Conservation (phyloP, 2,113 vertebrate genomes). For the Ailurus styani region DNA sequence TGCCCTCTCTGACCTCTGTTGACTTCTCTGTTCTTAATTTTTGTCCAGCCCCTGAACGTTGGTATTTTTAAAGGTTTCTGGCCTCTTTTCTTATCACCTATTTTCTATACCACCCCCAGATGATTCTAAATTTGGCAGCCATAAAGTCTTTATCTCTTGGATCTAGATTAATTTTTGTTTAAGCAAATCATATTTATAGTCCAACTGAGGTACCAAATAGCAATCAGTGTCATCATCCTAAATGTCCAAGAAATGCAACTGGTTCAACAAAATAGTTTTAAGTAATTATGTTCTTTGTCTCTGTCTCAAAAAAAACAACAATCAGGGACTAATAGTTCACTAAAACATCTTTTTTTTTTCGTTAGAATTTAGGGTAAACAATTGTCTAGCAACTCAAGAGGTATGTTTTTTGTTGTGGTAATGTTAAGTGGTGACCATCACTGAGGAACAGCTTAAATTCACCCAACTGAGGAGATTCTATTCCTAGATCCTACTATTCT, state of each 20-base stretch:
- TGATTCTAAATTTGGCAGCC: background rate
- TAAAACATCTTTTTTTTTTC: background rate
- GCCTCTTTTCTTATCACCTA: background rate
- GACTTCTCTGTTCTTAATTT: background rate
- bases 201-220: background rate
- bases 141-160: background rate
- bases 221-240: background rate
- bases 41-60: background rate
- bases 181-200: background rate
- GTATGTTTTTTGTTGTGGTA: slow-evolving; percentile 39
- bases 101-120: background rate
- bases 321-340: no score
- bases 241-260: background rate
- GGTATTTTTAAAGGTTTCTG: background rate
- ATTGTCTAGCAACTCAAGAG: slow-evolving; percentile 13
- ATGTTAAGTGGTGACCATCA: slow-evolving; percentile 43
- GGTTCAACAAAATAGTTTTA: background rate
- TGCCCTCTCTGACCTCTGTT: background rate
- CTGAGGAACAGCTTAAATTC: slow-evolving; percentile 72
- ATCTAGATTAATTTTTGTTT: background rate
- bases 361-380: background rate
- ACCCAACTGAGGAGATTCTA: slow-evolving; percentile 74
- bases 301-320: background rate
- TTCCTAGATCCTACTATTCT: slow-evolving; percentile 69
- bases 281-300: background rate